These are phyloP conservation scores for Glyptemys insculpta DNA, from an alignment of 2,797 vertebrate species.

Conservation along the genomic window DNA sequence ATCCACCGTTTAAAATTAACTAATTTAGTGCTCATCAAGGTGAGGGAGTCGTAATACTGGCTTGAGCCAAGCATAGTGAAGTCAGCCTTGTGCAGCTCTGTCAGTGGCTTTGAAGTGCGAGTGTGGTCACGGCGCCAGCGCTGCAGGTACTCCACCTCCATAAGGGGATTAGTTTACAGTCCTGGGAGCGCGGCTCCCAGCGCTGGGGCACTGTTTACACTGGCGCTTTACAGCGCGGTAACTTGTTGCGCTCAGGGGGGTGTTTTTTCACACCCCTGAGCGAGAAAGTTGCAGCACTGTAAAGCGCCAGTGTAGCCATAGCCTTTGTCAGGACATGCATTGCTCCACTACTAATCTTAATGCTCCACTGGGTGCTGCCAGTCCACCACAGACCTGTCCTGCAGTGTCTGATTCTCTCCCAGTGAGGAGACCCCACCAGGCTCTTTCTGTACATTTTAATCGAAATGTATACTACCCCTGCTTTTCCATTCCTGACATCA, in stretches of 20 bases:
- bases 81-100: background rate
- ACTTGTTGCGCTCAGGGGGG: too few relatives aligned
- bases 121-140: too few relatives aligned
- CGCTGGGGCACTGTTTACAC: too few relatives aligned
- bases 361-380: background rate
- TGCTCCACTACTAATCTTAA: background rate
- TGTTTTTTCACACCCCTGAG: too few relatives aligned
- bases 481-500: background rate
- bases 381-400: rapidly evolving
- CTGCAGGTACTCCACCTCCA: too few relatives aligned
- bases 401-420: background rate
- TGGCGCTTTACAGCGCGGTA: too few relatives aligned
- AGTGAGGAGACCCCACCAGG: background rate
- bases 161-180: too few relatives aligned
- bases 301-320: background rate
- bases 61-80: background rate
- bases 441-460: background rate
- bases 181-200: too few relatives aligned
- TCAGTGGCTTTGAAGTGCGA: too few relatives aligned
- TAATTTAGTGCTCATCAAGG: background rate
- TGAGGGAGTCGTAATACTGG: background rate
- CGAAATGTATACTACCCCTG: background rate
- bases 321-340: background rate
- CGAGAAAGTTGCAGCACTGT: too few relatives aligned
- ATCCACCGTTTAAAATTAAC: background rate